Evolutionary conservation across 2,797 vertebrate genomes (phyloP).

Genomic region (Macropus fuliginosus): DNA sequence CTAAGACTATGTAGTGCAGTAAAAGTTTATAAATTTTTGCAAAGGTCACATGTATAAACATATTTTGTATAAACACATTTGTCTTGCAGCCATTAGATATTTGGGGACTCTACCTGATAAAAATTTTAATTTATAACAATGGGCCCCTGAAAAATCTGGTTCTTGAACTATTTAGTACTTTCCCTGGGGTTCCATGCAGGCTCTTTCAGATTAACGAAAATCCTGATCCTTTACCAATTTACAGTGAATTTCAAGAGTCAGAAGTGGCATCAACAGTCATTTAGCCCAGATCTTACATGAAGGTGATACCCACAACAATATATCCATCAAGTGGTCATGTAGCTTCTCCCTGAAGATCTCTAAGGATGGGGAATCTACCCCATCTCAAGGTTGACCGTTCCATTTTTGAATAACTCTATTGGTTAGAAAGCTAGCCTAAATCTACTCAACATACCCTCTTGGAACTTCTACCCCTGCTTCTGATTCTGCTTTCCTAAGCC

Average conservation of each 20-base stretch:
- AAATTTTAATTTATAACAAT: neutral
- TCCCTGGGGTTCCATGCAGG: neutral
- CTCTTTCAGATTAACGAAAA: neutral
- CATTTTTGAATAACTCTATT: neutral
- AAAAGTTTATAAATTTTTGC: conserved; percentile 30
- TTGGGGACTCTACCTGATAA: conserved; percentile 10
- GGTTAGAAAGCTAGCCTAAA: neutral
- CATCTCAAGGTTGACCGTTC: neutral
- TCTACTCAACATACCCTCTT: neutral
- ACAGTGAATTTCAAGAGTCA: neutral
- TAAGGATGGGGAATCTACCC: neutral
- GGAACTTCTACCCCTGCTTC: neutral
- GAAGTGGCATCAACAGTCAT: neutral
- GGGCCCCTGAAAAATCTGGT: neutral
- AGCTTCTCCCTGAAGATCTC: neutral
- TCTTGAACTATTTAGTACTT: neutral
- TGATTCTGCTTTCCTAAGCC: neutral
- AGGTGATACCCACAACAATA: neutral
- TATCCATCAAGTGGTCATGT: neutral
- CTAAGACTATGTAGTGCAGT: conserved; percentile 4
- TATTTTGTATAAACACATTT: conserved; percentile 38
- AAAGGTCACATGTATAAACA: conserved; percentile 14
- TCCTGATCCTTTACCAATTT: neutral
- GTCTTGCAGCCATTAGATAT: neutral
- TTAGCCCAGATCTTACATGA: neutral